Base-by-base conservation (phyloP, 2,797 vertebrate species). In the Chaunax sp. region DNA sequence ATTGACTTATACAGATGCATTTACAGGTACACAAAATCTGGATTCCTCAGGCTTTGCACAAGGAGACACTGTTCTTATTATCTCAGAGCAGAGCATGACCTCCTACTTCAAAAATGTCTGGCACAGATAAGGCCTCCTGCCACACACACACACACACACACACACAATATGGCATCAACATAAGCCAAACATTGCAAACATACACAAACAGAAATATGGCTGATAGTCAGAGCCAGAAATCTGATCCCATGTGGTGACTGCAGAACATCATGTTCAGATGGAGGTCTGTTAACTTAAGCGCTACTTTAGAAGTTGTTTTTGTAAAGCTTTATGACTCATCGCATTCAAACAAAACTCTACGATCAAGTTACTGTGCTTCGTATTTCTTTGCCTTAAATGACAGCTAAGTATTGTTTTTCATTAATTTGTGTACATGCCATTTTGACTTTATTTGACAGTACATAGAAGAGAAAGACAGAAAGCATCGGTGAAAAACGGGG, bases 81-180 rank as follows among this genome's bases (percentile, higher is more conserved):
- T 61, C 38, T 66, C 59, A 54, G 45, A 18, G n/a, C 51, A 65
- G 60, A 75, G 67, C 5, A 54, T 77, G 65, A 87, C 75, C 56
- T 61, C 38, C 51, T 51, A 43, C 70, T 72, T 64, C 3, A 87
- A 83, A 78, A 86, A 86, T 86, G 84, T 88, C 72, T 81, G 69
- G 62, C 53, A 72, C 46, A 83, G 82, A 87, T 81, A 74, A 50
- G 22, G 38, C 63, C 65, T 77, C 35, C 44, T 45, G 18, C 37
- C 33, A 58, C 18, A 56, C 25, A 50, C 35, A 35, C 7, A 28
- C 33, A 22, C 30, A 35, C 19, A 41, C 15, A 59, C 1, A 20
- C 1, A 47, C 14, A 47, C 11, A 6, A 2, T 37, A 37, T 37
- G 9, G 35, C 13, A 37, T 37, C 35, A 37, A 11, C 10, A 2